Evolutionary conservation across 2,888 invertebrate genomes (phyloP).

Genomic region (Idaea aversata): DNA sequence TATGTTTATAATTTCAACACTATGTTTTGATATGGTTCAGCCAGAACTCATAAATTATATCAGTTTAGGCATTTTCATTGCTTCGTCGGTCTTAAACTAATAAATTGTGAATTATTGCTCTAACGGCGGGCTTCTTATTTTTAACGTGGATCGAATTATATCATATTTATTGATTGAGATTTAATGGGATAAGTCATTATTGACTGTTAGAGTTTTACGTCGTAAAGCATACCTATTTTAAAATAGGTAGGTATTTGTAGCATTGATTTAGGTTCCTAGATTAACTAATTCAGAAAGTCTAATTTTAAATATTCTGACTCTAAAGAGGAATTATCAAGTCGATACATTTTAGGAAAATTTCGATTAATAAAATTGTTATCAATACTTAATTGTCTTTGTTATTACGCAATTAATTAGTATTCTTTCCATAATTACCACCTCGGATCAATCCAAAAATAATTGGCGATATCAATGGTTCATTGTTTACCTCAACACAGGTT

Average conservation of each 20-base stretch:
- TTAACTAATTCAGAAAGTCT: neutral
- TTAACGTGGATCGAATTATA: slow-evolving; percentile 22
- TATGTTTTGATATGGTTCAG: slow-evolving; percentile 54
- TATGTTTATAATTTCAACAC: slow-evolving; percentile 49
- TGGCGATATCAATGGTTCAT: slow-evolving; percentile 24
- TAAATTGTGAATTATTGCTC: slow-evolving; percentile 43
- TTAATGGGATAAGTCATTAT: neutral
- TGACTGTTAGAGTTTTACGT: neutral
- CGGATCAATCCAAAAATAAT: neutral
- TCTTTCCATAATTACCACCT: neutral
- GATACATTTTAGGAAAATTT: neutral
- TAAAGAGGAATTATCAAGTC: neutral
- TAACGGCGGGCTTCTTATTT: slow-evolving; percentile 26
- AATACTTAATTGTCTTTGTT: neutral
- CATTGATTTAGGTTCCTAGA: neutral
- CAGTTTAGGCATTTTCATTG: slow-evolving; percentile 51
- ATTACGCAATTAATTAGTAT: neutral
- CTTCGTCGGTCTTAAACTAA: slow-evolving; percentile 43
- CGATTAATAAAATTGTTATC: neutral
- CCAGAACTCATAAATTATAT: slow-evolving; percentile 40
- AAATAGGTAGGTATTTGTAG: neutral
- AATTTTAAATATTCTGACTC: neutral
- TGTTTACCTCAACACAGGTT: slow-evolving; percentile 26
- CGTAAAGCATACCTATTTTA: neutral
- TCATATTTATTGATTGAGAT: slow-evolving; percentile 13